phyloP scores from a whole-genome alignment of 1,140 invertebrate genomes.

The Drosophila malerkotliana region DNA sequence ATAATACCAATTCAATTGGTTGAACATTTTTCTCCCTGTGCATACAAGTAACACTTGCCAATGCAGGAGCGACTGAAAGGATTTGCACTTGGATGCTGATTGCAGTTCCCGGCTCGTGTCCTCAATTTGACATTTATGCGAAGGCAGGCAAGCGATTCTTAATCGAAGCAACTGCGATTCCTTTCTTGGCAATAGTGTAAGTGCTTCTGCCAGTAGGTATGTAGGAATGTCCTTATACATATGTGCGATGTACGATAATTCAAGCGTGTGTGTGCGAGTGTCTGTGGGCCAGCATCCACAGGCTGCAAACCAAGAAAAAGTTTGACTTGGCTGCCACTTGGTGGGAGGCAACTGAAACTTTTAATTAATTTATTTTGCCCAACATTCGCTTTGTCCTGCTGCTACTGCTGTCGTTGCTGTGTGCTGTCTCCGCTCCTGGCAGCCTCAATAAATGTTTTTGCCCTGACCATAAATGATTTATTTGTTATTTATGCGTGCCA shows the following conservation, averaged over 20 bases:
- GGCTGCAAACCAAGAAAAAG: conserved; percentile 22
- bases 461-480: conserved; percentile 79
- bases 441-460: conserved; percentile 75
- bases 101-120: conserved; percentile 60
- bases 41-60: conserved; percentile 35
- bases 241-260: too few relatives aligned
- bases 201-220: neutral
- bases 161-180: conserved; percentile 58
- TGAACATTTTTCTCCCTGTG: conserved; percentile 11
- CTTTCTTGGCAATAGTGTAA: conserved; percentile 48
- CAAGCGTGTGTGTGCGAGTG: conserved; percentile 6
- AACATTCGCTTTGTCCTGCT: conserved; percentile 44
- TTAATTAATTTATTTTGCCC: conserved; percentile 78
- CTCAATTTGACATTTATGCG: conserved; percentile 76
- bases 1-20: neutral
- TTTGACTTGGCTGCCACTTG: conserved; percentile 18
- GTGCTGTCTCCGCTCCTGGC: conserved; percentile 29
- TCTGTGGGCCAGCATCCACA: conserved; percentile 15
- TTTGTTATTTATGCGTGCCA: conserved; percentile 77
- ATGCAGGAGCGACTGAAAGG: conserved; percentile 51
- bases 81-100: conserved; percentile 77
- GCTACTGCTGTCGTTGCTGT: neutral
- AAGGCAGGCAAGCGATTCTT: conserved; percentile 49
- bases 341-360: conserved; percentile 50
- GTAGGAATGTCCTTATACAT: neutral